Evolutionary conservation across 2,113 vertebrate species (phyloP).

Genomic region (Indri indri): DNA sequence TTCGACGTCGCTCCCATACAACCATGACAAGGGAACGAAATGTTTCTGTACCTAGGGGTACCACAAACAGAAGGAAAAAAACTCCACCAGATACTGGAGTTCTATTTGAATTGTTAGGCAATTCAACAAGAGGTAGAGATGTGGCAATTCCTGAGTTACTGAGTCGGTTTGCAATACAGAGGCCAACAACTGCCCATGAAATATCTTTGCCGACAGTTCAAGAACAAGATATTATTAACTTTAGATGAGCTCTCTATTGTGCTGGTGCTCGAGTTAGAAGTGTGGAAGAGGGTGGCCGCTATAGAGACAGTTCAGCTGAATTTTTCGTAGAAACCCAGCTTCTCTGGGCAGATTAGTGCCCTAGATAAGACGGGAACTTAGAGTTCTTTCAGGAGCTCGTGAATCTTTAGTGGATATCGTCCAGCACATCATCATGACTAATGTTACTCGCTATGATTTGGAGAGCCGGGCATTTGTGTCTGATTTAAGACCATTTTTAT

Average conservation of each 20-base stretch:
- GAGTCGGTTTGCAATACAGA: conserved; percentile 85
- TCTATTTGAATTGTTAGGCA: conserved; percentile 87
- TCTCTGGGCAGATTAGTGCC: conserved; percentile 94
- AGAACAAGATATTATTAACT: conserved; percentile 92
- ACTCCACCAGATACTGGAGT: conserved; percentile 90
- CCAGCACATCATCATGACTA: conserved; percentile 91
- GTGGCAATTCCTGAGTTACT: conserved; percentile 88
- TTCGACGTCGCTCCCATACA: conserved; percentile 91
- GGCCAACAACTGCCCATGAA: conserved; percentile 84
- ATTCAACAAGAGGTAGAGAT: conserved; percentile 79
- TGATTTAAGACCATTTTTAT: conserved; percentile 84
- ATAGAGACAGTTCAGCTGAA: conserved; percentile 92
- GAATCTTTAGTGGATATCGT: conserved; percentile 91
- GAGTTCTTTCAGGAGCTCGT: conserved; percentile 91
- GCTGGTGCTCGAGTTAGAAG: conserved; percentile 86
- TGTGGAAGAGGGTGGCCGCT: conserved; percentile 92
- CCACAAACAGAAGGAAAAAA: conserved; percentile 79
- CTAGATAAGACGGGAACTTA: conserved; percentile 93
- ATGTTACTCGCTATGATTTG: conserved; percentile 13
- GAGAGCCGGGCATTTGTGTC: too few relatives aligned
- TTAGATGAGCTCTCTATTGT: conserved; percentile 93
- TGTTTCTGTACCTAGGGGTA: conserved; percentile 62
- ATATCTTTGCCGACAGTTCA: conserved; percentile 84
- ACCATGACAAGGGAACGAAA: conserved; percentile 88
- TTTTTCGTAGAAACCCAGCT: conserved; percentile 94